Evolutionary conservation across 2,888 invertebrate genomes (phyloP).

Genomic region (Netelia inedita): DNA sequence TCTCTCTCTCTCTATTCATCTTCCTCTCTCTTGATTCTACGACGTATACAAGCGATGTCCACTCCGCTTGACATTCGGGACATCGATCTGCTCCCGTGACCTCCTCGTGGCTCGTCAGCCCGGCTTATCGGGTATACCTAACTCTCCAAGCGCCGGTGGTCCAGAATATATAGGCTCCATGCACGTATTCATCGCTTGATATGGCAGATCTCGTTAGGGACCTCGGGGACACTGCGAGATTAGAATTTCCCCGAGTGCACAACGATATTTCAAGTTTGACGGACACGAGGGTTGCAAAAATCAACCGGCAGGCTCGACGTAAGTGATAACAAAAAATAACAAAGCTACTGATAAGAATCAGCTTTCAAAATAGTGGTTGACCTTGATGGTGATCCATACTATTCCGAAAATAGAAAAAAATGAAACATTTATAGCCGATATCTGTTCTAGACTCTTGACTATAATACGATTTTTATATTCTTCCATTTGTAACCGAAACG

Average conservation of each 20-base stretch:
- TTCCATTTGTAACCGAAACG: neutral
- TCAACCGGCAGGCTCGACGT: too few species aligned
- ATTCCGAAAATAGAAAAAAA: too few species aligned
- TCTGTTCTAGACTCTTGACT: neutral
- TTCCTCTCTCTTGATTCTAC: slow-evolving; percentile 18
- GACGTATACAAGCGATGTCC: slow-evolving; percentile 53
- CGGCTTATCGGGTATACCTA: slow-evolving; percentile 20
- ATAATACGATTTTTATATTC: neutral
- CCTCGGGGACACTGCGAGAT: neutral
- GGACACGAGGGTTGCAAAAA: too few species aligned
- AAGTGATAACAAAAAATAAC: too few species aligned
- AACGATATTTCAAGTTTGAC: neutral
- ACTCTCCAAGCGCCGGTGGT: slow-evolving; percentile 7
- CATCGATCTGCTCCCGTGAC: slow-evolving; percentile 74
- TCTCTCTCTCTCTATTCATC: slow-evolving; percentile 11
- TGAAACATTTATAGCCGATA: too few species aligned
- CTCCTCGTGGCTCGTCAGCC: slow-evolving; percentile 46
- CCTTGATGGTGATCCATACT: too few species aligned
- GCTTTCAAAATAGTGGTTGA: too few species aligned
- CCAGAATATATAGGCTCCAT: neutral
- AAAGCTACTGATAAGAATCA: too few species aligned
- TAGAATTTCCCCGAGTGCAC: neutral
- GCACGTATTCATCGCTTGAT: slow-evolving; percentile 4
- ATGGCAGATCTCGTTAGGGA: slow-evolving; percentile 5
- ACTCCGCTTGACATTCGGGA: slow-evolving; percentile 73